These are phyloP conservation scores for Iphiclides podalirius DNA, from an alignment of 2,888 invertebrate species.

Conservation along the genomic window DNA sequence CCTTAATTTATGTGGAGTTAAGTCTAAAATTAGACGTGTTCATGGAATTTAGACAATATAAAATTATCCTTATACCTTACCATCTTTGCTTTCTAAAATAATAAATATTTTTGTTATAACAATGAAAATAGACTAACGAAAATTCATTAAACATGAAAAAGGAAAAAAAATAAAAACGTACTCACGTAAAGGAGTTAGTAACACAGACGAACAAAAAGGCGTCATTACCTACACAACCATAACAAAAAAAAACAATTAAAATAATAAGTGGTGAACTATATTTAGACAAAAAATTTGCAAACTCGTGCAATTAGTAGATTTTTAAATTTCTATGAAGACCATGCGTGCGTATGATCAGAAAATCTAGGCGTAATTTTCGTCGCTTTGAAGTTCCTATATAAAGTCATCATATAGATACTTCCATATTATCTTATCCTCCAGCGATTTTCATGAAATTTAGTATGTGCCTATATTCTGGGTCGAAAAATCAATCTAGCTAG, in stretches of 20 bases:
- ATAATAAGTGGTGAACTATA: not conserved
- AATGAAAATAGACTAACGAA: constrained; percentile 6
- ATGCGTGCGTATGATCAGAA: too few species aligned
- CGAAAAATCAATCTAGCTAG: too few species aligned
- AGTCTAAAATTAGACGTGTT: too few species aligned
- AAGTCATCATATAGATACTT: too few species aligned
- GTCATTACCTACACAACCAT: constrained; percentile 27
- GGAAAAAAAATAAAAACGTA: constrained; percentile 16
- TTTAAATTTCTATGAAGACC: not conserved
- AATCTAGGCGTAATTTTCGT: not conserved
- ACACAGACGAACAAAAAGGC: constrained; percentile 18
- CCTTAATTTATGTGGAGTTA: constrained; percentile 1
- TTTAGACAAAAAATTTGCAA: not conserved
- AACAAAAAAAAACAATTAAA: constrained; percentile 8
- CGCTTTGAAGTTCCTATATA: too few species aligned
- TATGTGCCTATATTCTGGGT: too few species aligned
- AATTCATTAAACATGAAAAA: constrained; percentile 15
- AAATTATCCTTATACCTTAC: too few species aligned
- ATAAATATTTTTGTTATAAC: not conserved
- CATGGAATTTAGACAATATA: too few species aligned
- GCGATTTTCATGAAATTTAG: too few species aligned
- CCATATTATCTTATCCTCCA: too few species aligned
- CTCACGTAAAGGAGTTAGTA: constrained; percentile 20
- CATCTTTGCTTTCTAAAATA: constrained; percentile 7
- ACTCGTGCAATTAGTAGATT: not conserved